Base-by-base conservation (phyloP, 2,888 invertebrate species). In the Drosophila nigricruria region DNA sequence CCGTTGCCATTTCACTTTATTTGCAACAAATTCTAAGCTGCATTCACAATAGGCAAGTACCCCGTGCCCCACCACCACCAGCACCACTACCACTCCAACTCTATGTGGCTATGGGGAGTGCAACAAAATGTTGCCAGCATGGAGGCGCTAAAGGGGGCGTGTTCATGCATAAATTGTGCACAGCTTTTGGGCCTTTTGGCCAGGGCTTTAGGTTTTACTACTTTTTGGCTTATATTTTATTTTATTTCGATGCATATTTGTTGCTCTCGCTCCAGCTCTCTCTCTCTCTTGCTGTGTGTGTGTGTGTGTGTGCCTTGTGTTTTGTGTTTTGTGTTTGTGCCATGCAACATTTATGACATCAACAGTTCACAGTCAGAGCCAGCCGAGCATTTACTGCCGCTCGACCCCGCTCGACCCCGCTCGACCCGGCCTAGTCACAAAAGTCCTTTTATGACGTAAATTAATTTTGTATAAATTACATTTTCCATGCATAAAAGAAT, bases 11-110 rank as follows among this genome's bases (percentile, higher is more conserved):
- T 84, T 89, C 89, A 82, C 86, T 89, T 84, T 84, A 84, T 84
- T 89, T 84, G 89, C 82, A 85, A 85, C 84, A 84, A 84, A 84
- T 82, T 84, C 84, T 84, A 89, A 84, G 89, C 89, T 89, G 84
- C 84, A 84, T 82, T 82, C 88, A 89, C 89, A 84, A 84, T 89
- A 66, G 88, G 80, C 88, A 65, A 74, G 30, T 36, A 25, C 50
- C 45, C 47, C 18, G 4, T 4, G 0, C 16, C 36, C 4, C 20
- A 1, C 23, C 20, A 5, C 32, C n/a, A 4, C 20, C 30, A 9
- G n/a, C n/a, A n/a, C n/a, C n/a, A n/a, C n/a, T 14, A 9, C 40
- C 16, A 6, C 42, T 32, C 12, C 12, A 5, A 0, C 58, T 36
- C 50, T 45, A 58, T 54, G 60, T 59, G 64, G 23, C 50, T 66